A percentile compares a stretch with the other conserved stretches of the same genome.
phyloP scores from a whole-genome alignment of 2,113 vertebrate genomes.

The Empidonax traillii region DNA sequence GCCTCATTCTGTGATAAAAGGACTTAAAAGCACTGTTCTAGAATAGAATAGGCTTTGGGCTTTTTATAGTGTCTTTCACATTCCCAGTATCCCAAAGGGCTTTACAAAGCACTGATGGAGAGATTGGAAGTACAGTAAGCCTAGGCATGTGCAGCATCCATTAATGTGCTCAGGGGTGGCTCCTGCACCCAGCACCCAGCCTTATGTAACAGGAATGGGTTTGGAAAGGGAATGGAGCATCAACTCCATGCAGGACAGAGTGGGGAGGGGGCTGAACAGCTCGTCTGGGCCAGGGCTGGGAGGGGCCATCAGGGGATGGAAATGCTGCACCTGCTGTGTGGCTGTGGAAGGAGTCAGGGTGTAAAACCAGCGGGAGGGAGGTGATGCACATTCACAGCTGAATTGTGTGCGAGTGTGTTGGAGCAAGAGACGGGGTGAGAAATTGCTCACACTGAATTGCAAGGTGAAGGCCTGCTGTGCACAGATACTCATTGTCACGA shows the following conservation, averaged over 20 bases:
- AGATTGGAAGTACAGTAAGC: background rate
- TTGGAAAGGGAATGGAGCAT: background rate
- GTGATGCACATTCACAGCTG: background rate
- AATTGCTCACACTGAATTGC: background rate
- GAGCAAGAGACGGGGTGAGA: background rate
- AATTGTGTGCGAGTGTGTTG: fast-evolving
- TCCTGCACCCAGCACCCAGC: background rate
- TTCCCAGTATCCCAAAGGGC: conserved; percentile 56
- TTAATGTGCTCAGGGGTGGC: background rate
- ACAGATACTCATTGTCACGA: background rate
- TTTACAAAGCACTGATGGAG: conserved; percentile 51
- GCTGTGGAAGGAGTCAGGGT: background rate
- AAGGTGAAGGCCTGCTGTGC: background rate
- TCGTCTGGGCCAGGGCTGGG: background rate
- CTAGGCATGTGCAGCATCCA: background rate
- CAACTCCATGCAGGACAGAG: background rate
- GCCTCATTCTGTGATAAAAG: conserved; percentile 69
- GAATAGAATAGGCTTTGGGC: conserved; percentile 55
- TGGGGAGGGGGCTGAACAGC: background rate
- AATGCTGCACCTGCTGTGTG: background rate
- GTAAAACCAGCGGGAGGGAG: background rate
- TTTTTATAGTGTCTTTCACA: conserved; percentile 58
- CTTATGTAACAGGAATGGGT: background rate
- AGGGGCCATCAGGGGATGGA: background rate
- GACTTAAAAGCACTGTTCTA: conserved; percentile 61